Conservation (phyloP, 2,888 invertebrate species). For the Athalia cordata region DNA sequence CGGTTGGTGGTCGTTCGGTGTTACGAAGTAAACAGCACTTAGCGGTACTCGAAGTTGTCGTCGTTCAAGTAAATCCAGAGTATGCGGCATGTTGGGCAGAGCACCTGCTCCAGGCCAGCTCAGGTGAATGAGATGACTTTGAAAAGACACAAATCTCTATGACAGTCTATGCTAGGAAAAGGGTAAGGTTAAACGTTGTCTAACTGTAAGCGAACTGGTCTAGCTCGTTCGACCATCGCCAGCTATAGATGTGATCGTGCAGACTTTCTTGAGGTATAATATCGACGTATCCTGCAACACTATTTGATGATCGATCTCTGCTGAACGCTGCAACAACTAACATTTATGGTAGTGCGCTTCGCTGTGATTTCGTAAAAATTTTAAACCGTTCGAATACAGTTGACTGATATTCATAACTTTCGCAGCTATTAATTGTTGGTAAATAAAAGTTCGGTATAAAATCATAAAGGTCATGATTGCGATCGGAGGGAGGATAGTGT, state of each 20-base stretch:
- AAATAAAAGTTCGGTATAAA: background rate
- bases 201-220: conserved; percentile 64
- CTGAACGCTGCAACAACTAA: background rate
- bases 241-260: conserved; percentile 8
- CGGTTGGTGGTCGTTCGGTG: conserved; percentile 35
- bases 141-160: conserved; percentile 47
- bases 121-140: conserved; percentile 59
- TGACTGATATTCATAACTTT: no score
- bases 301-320: background rate
- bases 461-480: background rate
- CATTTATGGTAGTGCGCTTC: no score
- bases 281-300: background rate
- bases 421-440: background rate
- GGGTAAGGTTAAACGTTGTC: conserved; percentile 59
- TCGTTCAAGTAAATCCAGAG: conserved; percentile 47
- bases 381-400: no score
- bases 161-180: conserved; percentile 30
- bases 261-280: background rate
- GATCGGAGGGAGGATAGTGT: conserved; percentile 11
- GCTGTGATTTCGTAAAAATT: no score
- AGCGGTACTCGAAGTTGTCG: conserved; percentile 53
- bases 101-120: conserved; percentile 58
- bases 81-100: conserved; percentile 48
- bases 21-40: conserved; percentile 50
- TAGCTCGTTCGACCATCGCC: conserved; percentile 55